Percentiles rank a stretch among this genome's conserved stretches.
Conservation (phyloP, 2,113 vertebrate genomes). For the Aviceda subcristata region DNA sequence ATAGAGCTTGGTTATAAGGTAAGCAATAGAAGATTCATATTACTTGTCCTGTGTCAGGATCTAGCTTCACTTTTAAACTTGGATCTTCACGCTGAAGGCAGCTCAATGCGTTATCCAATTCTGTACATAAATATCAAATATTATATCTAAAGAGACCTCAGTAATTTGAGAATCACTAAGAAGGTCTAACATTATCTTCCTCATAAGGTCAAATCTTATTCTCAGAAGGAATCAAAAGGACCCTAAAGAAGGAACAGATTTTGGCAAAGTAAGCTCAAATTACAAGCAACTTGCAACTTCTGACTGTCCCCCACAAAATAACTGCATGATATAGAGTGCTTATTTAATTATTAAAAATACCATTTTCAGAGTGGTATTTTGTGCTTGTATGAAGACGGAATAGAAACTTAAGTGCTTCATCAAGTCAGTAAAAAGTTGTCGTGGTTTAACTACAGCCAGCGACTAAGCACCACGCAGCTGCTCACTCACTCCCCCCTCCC, state of each 20-base stretch:
- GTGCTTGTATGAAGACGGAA: background rate
- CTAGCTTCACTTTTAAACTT: slow-evolving; percentile 81
- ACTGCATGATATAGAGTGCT: background rate
- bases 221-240: background rate
- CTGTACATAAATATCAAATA: slow-evolving; percentile 65
- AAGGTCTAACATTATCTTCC: background rate
- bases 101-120: slow-evolving; percentile 88
- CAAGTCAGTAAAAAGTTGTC: background rate
- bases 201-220: background rate
- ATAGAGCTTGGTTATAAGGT: background rate
- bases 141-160: background rate
- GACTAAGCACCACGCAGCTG: too few relatives aligned
- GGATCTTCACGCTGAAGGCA: slow-evolving; percentile 97
- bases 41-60: slow-evolving; percentile 83
- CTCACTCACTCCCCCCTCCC: too few relatives aligned
- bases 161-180: background rate
- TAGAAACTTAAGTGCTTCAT: background rate
- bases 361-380: background rate
- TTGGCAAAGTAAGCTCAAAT: background rate
- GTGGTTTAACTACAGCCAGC: too few relatives aligned
- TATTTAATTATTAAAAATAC: background rate
- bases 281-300: background rate
- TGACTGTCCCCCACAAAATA: background rate
- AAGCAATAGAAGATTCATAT: background rate
- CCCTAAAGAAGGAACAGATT: background rate